These are phyloP conservation scores for Sialia sialis DNA, from an alignment of 2,113 vertebrate species.

Conservation along the genomic window DNA sequence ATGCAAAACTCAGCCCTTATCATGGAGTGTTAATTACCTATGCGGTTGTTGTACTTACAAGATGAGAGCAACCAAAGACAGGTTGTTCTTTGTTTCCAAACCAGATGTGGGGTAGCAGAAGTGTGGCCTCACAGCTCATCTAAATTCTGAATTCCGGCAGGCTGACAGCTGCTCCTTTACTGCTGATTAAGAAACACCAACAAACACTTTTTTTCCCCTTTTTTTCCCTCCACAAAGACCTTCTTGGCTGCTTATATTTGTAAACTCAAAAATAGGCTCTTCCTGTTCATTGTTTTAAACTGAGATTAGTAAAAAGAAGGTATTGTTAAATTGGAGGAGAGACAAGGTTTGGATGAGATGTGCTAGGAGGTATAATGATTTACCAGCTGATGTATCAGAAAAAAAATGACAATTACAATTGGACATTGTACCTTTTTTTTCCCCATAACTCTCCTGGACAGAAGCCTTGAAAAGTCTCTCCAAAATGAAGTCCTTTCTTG, in stretches of 20 bases:
- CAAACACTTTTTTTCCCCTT: background rate
- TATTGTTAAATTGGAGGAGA: background rate
- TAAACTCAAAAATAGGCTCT: background rate
- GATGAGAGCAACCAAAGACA: constrained; percentile 2
- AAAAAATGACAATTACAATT: background rate
- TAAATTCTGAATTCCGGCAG: constrained; percentile 14
- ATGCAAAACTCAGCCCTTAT: background rate
- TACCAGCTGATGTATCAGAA: background rate
- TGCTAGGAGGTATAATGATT: background rate
- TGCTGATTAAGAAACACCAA: constrained; percentile 25
- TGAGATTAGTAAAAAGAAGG: background rate
- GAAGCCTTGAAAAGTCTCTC: background rate
- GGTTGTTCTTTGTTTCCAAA: constrained; percentile 21
- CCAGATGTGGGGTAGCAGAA: background rate
- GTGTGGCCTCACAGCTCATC: constrained; percentile 13
- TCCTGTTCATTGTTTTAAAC: background rate
- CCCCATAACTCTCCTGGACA: background rate
- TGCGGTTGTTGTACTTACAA: background rate
- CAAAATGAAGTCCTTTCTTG: background rate
- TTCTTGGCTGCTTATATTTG: background rate
- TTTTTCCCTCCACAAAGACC: background rate
- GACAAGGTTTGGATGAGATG: background rate
- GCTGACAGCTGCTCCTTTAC: constrained; percentile 33
- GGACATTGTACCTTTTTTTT: background rate
- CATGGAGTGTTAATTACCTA: background rate